These are phyloP conservation scores for Poliocrania exsul DNA, from an alignment of 2,797 vertebrate species.

Conservation along the genomic window DNA sequence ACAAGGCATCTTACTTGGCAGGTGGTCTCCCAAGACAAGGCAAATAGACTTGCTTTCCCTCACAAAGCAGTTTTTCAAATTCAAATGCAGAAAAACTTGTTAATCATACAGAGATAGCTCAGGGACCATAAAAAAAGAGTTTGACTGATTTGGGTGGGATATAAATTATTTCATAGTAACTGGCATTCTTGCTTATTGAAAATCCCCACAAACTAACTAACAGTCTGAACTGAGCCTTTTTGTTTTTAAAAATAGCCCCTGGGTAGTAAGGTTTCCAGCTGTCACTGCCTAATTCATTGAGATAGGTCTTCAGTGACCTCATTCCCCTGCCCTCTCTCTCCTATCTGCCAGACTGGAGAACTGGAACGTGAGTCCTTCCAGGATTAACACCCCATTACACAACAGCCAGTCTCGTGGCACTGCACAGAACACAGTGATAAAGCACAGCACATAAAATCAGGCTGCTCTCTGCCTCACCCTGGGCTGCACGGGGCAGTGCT, in stretches of 20 bases:
- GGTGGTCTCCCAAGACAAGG: conserved; percentile 6
- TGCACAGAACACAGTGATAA: accelerated
- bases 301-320: conserved; percentile 22
- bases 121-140: conserved; percentile 20
- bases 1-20: background rate
- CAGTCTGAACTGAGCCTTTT: background rate
- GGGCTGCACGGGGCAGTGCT: background rate
- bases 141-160: conserved; percentile 41
- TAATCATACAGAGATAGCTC: background rate
- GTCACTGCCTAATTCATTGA: conserved; percentile 11
- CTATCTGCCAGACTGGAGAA: background rate
- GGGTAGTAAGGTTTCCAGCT: background rate
- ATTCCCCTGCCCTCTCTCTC: background rate
- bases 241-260: conserved; percentile 41
- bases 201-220: background rate
- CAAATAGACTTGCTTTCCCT: background rate
- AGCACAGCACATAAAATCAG: background rate
- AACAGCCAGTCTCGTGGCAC: background rate
- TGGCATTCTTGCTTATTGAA: background rate
- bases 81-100: conserved; percentile 13
- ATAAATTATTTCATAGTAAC: conserved; percentile 23
- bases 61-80: background rate
- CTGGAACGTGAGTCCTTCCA: background rate
- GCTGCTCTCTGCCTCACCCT: background rate
- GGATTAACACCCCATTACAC: background rate